A percentile compares a stretch with the other conserved stretches of the same genome.
These are phyloP conservation scores for Gobio gobio DNA, from an alignment of 2,113 vertebrate genomes.

Conservation along the genomic window DNA sequence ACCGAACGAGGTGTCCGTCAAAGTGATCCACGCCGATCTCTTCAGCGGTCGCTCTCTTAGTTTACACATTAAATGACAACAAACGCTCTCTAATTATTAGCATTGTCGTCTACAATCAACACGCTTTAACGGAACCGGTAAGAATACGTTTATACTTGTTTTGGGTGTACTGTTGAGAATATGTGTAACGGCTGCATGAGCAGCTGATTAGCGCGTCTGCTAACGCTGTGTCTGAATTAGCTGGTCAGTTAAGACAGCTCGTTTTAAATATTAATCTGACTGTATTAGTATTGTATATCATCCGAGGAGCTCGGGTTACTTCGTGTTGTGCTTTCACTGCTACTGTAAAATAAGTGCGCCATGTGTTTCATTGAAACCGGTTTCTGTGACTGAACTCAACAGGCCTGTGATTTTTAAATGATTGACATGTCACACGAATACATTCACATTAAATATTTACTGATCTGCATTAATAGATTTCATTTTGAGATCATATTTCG, in stretches of 20 bases:
- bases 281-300: not conserved
- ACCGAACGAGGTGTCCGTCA: constrained; percentile 70
- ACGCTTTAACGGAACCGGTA: constrained; percentile 24
- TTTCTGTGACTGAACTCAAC: not conserved
- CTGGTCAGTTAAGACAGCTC: not conserved
- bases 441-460: not conserved
- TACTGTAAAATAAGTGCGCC: not conserved
- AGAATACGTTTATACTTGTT: not conserved
- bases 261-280: not conserved
- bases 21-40: not conserved
- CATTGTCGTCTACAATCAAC: not conserved
- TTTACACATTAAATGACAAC: constrained; percentile 53
- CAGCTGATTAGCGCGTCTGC: not conserved
- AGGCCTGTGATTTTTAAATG: not conserved
- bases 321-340: not conserved
- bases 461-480: not conserved
- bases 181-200: not conserved
- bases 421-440: not conserved
- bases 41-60: constrained; percentile 34
- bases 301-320: not conserved
- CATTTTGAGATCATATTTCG: not conserved
- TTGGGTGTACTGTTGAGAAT: not conserved
- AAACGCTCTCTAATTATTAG: not conserved
- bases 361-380: not conserved
- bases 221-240: not conserved